A percentile compares a stretch with the other conserved stretches of the same genome.
Evolutionary conservation across 2,888 invertebrate genomes (phyloP).

Genomic region (Pandemis cinnamomeana): DNA sequence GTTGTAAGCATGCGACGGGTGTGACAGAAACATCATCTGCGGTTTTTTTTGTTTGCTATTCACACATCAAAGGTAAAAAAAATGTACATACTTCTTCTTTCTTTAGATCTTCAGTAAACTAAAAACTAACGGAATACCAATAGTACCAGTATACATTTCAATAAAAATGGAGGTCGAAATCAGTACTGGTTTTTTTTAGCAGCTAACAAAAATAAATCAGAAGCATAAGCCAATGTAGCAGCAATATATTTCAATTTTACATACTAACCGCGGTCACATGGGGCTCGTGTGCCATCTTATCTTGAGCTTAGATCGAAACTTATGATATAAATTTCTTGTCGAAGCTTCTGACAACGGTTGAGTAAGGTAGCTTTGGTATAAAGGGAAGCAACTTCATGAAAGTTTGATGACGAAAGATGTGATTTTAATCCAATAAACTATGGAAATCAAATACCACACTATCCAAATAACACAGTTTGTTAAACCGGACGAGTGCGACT

Average conservation of each 20-base stretch:
- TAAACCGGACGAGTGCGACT: neutral
- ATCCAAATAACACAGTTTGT: neutral
- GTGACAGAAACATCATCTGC: too few species aligned
- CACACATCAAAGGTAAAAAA: too few species aligned
- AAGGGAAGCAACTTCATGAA: slow-evolving; percentile 2
- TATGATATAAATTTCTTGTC: slow-evolving; percentile 9
- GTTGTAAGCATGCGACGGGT: too few species aligned
- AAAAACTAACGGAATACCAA: too few species aligned
- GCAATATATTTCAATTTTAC: neutral
- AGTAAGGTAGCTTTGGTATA: neutral
- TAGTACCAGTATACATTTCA: too few species aligned
- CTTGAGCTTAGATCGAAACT: slow-evolving; percentile 7
- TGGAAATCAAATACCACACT: neutral
- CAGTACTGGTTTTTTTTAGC: neutral
- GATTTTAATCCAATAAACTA: neutral
- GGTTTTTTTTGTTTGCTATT: too few species aligned
- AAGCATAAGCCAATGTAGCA: neutral
- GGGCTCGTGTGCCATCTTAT: slow-evolving; percentile 2
- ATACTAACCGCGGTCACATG: neutral
- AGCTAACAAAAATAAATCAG: neutral
- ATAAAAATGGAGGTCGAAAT: neutral
- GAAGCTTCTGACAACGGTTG: neutral
- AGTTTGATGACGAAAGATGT: slow-evolving; percentile 2
- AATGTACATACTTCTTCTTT: too few species aligned
- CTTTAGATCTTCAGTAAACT: too few species aligned